Percentiles rank a stretch among this genome's conserved stretches.
phyloP scores from a whole-genome alignment of 2,888 invertebrate genomes.

The Aphidoletes aphidimyza region DNA sequence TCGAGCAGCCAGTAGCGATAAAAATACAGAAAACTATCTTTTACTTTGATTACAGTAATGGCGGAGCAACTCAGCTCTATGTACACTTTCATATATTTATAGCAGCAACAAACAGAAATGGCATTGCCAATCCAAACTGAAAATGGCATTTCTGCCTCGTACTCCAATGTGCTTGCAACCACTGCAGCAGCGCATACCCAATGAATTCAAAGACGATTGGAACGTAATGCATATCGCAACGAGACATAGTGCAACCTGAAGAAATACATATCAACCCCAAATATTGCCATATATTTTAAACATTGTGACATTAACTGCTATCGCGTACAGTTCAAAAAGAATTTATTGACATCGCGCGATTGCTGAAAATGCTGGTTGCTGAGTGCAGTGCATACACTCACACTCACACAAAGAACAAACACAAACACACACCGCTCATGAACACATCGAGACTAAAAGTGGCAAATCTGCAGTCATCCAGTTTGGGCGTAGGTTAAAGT shows the following conservation, averaged over 20 bases:
- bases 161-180: not conserved
- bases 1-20: conserved; percentile 37
- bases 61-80: conserved; percentile 36
- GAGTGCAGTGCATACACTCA: conserved; percentile 28
- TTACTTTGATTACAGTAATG: conserved; percentile 51
- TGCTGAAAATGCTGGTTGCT: conserved; percentile 58
- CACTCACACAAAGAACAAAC: not conserved
- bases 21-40: conserved; percentile 44
- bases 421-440: not conserved
- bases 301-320: conserved; percentile 68
- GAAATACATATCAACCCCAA: conserved; percentile 53
- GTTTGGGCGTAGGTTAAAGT: conserved; percentile 38
- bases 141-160: conserved; percentile 31
- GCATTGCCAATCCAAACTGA: conserved; percentile 44
- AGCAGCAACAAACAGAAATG: conserved; percentile 44
- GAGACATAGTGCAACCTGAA: conserved; percentile 53
- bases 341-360: conserved; percentile 65
- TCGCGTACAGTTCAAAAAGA: conserved; percentile 62
- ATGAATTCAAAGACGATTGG: conserved; percentile 41
- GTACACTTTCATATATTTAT: conserved; percentile 40
- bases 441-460: not conserved
- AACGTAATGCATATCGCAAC: conserved; percentile 32
- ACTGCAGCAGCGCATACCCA: not conserved
- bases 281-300: conserved; percentile 61
- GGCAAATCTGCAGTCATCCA: conserved; percentile 43